A percentile compares a stretch with the other conserved stretches of the same genome.
These are phyloP conservation scores for Syrmaticus mikado DNA, from an alignment of 2,113 vertebrate species.

Conservation along the genomic window DNA sequence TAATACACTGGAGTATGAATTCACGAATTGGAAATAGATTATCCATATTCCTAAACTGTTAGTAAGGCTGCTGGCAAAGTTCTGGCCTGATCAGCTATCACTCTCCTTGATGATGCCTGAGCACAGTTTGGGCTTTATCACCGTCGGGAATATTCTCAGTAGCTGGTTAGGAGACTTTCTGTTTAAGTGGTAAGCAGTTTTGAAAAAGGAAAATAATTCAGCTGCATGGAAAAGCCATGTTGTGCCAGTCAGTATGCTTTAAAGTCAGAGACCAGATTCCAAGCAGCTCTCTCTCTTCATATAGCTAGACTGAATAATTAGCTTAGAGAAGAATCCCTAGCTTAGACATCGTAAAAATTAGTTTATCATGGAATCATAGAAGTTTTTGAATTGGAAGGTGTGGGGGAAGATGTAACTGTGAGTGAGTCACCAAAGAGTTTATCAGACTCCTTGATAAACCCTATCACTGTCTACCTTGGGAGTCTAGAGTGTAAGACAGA, in stretches of 20 bases:
- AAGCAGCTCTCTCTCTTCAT: neutral
- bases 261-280: neutral
- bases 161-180: neutral
- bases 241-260: neutral
- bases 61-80: accelerated
- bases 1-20: neutral
- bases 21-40: neutral
- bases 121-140: neutral
- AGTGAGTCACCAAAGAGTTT: too few relatives aligned
- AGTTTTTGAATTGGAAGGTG: too few relatives aligned
- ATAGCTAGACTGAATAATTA: neutral
- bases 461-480: too few relatives aligned
- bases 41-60: neutral
- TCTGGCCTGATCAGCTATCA: neutral
- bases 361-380: neutral
- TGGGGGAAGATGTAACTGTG: too few relatives aligned
- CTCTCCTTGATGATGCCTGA: neutral
- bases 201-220: neutral
- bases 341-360: neutral
- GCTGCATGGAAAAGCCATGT: neutral
- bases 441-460: too few relatives aligned
- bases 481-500: too few relatives aligned
- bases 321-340: neutral
- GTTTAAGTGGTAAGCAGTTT: neutral
- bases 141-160: neutral